A percentile compares a stretch with the other conserved stretches of the same genome.
phyloP scores from a whole-genome alignment of 2,888 invertebrate species.

The Hylaea fasciaria region DNA sequence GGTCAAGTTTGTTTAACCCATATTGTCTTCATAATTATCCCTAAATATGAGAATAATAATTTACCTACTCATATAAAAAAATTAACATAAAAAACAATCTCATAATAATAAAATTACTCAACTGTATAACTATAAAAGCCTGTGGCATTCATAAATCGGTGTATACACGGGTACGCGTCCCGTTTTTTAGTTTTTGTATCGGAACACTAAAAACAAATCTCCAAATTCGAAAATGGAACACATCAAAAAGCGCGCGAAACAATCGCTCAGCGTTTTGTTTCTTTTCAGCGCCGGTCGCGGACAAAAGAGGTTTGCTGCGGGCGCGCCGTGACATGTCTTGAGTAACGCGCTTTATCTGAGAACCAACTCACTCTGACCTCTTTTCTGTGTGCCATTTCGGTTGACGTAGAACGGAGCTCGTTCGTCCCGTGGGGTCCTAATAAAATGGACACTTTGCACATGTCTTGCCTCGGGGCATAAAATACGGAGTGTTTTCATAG shows the following conservation, averaged over 20 bases:
- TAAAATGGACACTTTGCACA: conserved; percentile 66
- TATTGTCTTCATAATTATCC: too few relatives aligned
- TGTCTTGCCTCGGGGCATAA: conserved; percentile 65
- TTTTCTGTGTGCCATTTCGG: conserved; percentile 39
- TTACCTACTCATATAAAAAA: too few relatives aligned
- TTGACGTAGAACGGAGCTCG: conserved; percentile 41
- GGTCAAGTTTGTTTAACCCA: too few relatives aligned
- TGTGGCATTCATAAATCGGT: too few relatives aligned
- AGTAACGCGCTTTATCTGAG: conserved; percentile 59
- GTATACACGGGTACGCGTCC: too few relatives aligned
- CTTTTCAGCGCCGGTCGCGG: conserved; percentile 51
- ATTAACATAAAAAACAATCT: too few relatives aligned
- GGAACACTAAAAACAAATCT: conserved; percentile 27
- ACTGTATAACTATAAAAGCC: too few relatives aligned
- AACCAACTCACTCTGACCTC: conserved; percentile 58
- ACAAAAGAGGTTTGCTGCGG: conserved; percentile 73
- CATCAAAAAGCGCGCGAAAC: conserved; percentile 65
- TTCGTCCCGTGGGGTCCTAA: conserved; percentile 47
- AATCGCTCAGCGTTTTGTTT: conserved; percentile 72
- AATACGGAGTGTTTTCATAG: conserved; percentile 69
- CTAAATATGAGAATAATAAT: too few relatives aligned
- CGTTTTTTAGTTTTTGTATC: too few relatives aligned
- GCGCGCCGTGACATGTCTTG: conserved; percentile 66
- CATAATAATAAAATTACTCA: too few relatives aligned
- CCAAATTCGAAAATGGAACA: conserved; percentile 51